Evolutionary conservation across 2,797 vertebrate genomes (phyloP).

Genomic region (Scarus forsteni): DNA sequence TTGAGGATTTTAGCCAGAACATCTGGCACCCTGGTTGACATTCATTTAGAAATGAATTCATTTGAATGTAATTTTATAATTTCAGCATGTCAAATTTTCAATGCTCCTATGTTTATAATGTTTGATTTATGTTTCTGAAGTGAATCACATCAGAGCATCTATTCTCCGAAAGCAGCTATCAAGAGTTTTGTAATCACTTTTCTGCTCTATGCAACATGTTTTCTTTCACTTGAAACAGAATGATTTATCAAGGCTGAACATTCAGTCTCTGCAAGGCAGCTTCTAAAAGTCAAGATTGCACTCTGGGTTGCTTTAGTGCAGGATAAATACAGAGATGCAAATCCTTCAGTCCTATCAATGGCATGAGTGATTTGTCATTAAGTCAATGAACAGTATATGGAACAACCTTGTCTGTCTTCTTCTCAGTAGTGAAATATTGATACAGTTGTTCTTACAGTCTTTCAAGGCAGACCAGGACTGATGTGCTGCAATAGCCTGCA

Average conservation of each 20-base stretch:
- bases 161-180: conserved; percentile 1
- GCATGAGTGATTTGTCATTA: conserved; percentile 15
- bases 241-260: conserved; percentile 40
- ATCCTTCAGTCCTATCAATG: conserved; percentile 8
- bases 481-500: background rate
- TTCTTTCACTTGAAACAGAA: conserved; percentile 36
- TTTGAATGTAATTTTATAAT: background rate
- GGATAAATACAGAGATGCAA: conserved; percentile 29
- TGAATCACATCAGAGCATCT: background rate
- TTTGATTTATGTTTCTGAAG: background rate
- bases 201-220: background rate
- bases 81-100: background rate
- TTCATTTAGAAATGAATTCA: background rate
- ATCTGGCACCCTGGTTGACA: background rate
- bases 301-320: conserved; percentile 21
- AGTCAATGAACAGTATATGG: background rate
- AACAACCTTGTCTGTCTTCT: background rate
- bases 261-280: conserved; percentile 27
- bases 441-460: background rate
- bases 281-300: conserved; percentile 29
- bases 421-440: background rate
- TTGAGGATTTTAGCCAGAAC: background rate
- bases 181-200: conserved; percentile 22
- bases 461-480: background rate
- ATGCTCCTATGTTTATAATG: background rate